These are phyloP conservation scores for Lordiphosa fenestrarum DNA, from an alignment of 2,888 invertebrate species.

Conservation along the genomic window DNA sequence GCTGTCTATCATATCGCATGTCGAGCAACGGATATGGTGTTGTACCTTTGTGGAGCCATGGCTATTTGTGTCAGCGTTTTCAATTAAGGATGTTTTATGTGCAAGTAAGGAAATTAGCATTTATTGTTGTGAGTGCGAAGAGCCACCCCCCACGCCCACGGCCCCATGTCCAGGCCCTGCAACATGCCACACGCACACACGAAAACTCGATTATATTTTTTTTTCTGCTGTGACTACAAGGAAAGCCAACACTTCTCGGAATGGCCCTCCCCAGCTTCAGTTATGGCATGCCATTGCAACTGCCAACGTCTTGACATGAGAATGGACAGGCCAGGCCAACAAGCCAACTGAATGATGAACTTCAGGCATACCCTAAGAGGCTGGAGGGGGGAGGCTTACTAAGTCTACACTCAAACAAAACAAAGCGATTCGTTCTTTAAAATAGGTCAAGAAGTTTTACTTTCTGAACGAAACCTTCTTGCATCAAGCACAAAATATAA, in stretches of 20 bases:
- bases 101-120: constrained; percentile 67
- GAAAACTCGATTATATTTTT: constrained; percentile 57
- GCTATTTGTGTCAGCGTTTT: constrained; percentile 64
- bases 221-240: constrained; percentile 31
- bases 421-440: too few relatives aligned
- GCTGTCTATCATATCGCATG: constrained; percentile 19
- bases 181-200: constrained; percentile 2
- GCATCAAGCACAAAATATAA: too few relatives aligned
- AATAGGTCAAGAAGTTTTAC: too few relatives aligned
- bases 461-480: too few relatives aligned
- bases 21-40: constrained; percentile 8
- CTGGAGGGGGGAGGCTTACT: too few relatives aligned
- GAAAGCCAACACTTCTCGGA: background rate
- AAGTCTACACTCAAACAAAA: too few relatives aligned
- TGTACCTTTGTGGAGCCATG: background rate
- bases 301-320: constrained; percentile 12
- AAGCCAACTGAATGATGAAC: background rate
- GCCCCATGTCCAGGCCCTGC: constrained; percentile 11
- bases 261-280: constrained; percentile 13
- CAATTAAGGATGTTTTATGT: constrained; percentile 65
- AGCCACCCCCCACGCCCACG: background rate
- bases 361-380: background rate
- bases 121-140: constrained; percentile 54
- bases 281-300: constrained; percentile 15
- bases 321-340: constrained; percentile 4